These are phyloP conservation scores for Ophiodon elongatus DNA, from an alignment of 2,113 vertebrate genomes.

Conservation along the genomic window DNA sequence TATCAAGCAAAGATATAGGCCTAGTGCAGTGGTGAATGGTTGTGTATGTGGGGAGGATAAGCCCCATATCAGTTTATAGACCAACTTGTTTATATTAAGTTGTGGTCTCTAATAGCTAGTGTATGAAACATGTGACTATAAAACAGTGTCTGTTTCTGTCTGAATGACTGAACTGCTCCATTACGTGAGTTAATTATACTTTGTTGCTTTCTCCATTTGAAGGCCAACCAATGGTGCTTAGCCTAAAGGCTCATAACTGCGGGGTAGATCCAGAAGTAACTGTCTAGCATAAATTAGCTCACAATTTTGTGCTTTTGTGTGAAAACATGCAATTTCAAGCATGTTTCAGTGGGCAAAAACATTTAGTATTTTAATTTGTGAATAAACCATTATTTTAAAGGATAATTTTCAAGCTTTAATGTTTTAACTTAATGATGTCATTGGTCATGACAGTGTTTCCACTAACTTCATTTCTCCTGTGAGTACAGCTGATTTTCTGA, in stretches of 20 bases:
- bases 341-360: neutral
- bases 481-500: neutral
- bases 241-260: neutral
- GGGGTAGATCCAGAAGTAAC: neutral
- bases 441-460: neutral
- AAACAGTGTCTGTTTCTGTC: neutral
- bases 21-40: neutral
- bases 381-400: neutral
- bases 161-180: neutral
- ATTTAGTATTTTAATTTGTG: neutral
- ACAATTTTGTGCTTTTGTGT: neutral
- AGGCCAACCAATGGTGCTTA: neutral
- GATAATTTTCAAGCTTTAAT: neutral
- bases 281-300: neutral
- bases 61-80: conserved; percentile 6
- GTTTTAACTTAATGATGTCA: neutral
- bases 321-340: neutral
- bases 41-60: conserved; percentile 1
- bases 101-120: neutral
- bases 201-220: neutral
- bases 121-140: neutral
- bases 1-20: conserved; percentile 1
- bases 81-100: conserved; percentile 3
- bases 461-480: neutral
- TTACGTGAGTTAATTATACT: neutral